Conservation (phyloP, 2,888 invertebrate genomes). For the Tetragnatha montana region DNA sequence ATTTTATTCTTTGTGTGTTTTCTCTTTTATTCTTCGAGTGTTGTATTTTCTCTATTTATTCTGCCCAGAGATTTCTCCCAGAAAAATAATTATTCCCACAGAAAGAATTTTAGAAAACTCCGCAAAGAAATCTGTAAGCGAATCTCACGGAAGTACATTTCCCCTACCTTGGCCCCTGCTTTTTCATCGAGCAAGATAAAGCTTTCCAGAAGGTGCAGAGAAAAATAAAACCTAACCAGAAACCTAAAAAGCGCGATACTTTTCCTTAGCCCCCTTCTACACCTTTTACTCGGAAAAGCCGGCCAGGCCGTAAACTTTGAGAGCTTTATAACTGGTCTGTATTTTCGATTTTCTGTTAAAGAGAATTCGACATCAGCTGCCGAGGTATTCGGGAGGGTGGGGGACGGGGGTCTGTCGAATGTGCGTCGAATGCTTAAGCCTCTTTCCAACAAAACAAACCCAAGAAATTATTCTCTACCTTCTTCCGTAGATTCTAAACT, state of each 20-base stretch:
- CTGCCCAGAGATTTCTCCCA: no score
- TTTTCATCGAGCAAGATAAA: slow-evolving; percentile 45
- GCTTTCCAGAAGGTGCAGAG: slow-evolving; percentile 32
- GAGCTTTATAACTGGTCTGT: slow-evolving; percentile 53
- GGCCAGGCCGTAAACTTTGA: slow-evolving; percentile 33
- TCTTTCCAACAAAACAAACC: slow-evolving; percentile 55
- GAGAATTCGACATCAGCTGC: slow-evolving; percentile 62
- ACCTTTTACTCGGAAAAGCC: slow-evolving; percentile 17
- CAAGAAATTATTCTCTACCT: slow-evolving; percentile 55
- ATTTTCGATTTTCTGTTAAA: slow-evolving; percentile 60
- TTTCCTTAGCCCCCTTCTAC: neutral
- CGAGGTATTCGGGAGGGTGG: slow-evolving; percentile 3
- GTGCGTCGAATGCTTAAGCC: slow-evolving; percentile 53
- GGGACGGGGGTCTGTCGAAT: slow-evolving; percentile 30
- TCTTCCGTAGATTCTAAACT: slow-evolving; percentile 55
- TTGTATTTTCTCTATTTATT: no score
- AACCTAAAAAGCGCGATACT: slow-evolving; percentile 28
- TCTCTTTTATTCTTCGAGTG: no score
- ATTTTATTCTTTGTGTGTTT: no score
- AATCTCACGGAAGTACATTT: slow-evolving; percentile 9
- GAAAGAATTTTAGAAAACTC: neutral
- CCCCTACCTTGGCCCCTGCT: slow-evolving; percentile 11
- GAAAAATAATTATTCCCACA: neutral
- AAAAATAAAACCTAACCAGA: slow-evolving; percentile 34
- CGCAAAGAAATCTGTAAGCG: slow-evolving; percentile 18